Base-by-base conservation (phyloP, 2,797 vertebrate species). In the Orestias chungarensis region DNA sequence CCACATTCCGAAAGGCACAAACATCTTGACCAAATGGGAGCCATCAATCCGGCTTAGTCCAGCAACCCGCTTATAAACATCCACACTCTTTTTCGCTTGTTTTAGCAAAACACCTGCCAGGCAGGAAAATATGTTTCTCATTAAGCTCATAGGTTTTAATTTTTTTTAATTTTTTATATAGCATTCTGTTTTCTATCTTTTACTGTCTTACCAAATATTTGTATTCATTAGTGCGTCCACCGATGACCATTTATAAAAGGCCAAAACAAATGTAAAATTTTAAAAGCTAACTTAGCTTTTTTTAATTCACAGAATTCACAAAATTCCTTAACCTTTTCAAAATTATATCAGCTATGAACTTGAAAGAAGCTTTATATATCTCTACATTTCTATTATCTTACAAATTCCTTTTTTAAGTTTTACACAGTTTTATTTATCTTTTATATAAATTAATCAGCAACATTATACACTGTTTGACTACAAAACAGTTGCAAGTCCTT, bases 1-100 rank as follows among this genome's bases (percentile, higher is more conserved):
- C 83, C 75, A 79, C 91, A 94, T 95, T 95, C 94, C 93, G 86
- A 74, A 89, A 90, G 88, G 82, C 93, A 93, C 92, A 95, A 94
- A 95, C 93, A 95, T 92, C 91, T 94, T 94, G 92, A 94, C 92
- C 93, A 90, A 93, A 92, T 83, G 87, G 82, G 90, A 93, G 89
- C 92, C 93, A 93, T 93, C 94, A 93, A 91, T 93, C 86, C 88
- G 82, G 85, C 92, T 89, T 85, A 87, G 91, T 91, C 92, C 88
- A 75, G 91, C 89, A 85, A 82, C 70, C 86, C 73, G 82, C 82
- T 88, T 81, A 89, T 90, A 93, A 92, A 92, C 91, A 87, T 88
- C 84, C 81, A 71, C 74, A 70, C 89, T 93, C 87, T 91, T 91
- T 93, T 94, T 91, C 93, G 94, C 92, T 94, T 94, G 93, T 90